phyloP scores from a whole-genome alignment of 2,888 invertebrate genomes.

The Ptycholaimellus sp. region DNA sequence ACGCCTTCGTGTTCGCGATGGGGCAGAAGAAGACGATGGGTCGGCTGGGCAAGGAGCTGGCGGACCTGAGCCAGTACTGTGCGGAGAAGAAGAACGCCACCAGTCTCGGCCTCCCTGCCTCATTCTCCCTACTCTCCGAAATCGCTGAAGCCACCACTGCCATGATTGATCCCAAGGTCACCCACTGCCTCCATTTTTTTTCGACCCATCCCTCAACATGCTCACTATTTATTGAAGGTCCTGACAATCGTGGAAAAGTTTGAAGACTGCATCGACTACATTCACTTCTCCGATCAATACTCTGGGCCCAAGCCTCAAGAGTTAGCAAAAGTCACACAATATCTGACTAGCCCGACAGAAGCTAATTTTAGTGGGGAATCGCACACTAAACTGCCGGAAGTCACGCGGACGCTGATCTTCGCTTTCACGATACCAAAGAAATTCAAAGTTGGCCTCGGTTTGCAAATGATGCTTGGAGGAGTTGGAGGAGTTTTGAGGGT shows the following conservation, averaged over 20 bases:
- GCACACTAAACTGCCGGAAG: slow-evolving; percentile 39
- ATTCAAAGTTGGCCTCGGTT: no score
- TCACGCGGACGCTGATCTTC: slow-evolving; percentile 46
- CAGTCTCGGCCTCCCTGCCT: slow-evolving; percentile 47
- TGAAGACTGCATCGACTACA: slow-evolving; percentile 61
- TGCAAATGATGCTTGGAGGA: no score
- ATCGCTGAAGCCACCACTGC: slow-evolving; percentile 60
- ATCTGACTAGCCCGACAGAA: neutral
- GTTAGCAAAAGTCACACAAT: slow-evolving; percentile 34
- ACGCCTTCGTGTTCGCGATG: slow-evolving; percentile 69
- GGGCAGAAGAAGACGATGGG: slow-evolving; percentile 65
- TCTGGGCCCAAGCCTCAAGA: slow-evolving; percentile 64
- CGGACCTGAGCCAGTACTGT: slow-evolving; percentile 60
- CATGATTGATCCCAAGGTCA: slow-evolving; percentile 50
- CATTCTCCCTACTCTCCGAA: slow-evolving; percentile 51
- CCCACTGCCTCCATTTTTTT: no score
- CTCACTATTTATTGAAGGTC: no score
- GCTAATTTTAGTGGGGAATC: slow-evolving; percentile 19
- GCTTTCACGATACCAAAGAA: slow-evolving; percentile 47
- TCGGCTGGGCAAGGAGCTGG: slow-evolving; percentile 65
- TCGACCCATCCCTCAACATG: no score
- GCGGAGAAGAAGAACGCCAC: slow-evolving; percentile 56
- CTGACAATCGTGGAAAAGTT: slow-evolving; percentile 38
- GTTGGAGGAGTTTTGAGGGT: no score
- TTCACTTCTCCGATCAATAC: slow-evolving; percentile 89